phyloP scores from a whole-genome alignment of 2,113 vertebrate species.

The Theristicus caerulescens region DNA sequence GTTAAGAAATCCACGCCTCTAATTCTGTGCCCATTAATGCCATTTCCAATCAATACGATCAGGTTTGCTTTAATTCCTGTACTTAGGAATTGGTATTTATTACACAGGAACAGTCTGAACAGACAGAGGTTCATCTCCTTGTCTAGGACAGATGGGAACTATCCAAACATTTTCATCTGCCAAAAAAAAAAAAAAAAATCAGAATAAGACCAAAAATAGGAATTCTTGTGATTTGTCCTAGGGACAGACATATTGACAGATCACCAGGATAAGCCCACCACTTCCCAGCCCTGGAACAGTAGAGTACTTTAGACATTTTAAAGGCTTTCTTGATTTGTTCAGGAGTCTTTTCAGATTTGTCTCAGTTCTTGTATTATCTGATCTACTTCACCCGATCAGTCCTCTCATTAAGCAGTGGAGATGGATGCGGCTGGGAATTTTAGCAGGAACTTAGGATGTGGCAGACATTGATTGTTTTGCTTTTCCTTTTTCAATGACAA shows the following conservation, averaged over 20 bases:
- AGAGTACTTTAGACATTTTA: background rate
- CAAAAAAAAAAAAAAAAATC: background rate
- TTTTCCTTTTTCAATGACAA: background rate
- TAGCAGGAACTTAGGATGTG: background rate
- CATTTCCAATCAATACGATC: background rate
- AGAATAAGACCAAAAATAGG: background rate
- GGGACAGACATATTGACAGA: background rate
- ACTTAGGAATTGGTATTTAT: background rate
- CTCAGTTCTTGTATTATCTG: background rate
- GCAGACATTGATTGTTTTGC: background rate
- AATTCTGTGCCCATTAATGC: background rate
- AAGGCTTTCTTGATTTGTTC: conserved; percentile 5
- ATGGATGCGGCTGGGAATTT: background rate
- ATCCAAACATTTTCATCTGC: background rate
- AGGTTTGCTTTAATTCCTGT: background rate
- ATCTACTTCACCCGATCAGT: background rate
- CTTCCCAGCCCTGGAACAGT: background rate
- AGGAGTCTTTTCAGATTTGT: background rate
- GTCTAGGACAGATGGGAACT: background rate
- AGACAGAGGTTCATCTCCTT: background rate
- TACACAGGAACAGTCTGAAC: background rate
- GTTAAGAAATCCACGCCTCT: background rate
- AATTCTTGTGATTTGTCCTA: background rate
- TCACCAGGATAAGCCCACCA: background rate
- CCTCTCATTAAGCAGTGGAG: background rate